A percentile compares a stretch with the other conserved stretches of the same genome.
phyloP scores from a whole-genome alignment of 2,113 vertebrate genomes.

The Strigops habroptila region DNA sequence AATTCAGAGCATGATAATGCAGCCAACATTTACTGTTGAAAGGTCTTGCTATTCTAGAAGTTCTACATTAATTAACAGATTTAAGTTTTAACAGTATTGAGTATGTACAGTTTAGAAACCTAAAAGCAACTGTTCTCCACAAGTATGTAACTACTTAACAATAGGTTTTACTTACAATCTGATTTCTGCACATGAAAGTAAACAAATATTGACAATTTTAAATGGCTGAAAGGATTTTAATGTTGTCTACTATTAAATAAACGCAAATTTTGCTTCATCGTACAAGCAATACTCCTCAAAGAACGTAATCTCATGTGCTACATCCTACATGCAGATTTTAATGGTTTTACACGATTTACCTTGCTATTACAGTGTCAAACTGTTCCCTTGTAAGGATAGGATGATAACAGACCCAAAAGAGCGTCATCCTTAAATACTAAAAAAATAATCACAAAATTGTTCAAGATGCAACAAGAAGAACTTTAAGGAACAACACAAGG shows the following conservation, averaged over 20 bases:
- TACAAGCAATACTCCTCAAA: not conserved
- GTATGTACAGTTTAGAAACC: not conserved
- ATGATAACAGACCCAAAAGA: not conserved
- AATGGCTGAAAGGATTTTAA: not conserved
- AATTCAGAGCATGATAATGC: not conserved
- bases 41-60: not conserved
- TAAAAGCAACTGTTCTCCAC: not conserved
- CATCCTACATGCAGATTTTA: not conserved
- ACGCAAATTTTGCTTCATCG: not conserved
- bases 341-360: not conserved
- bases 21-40: not conserved
- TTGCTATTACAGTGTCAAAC: not conserved
- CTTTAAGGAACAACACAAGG: not conserved
- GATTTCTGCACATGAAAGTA: not conserved
- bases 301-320: not conserved
- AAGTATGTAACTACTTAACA: not conserved
- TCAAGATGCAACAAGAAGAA: not conserved
- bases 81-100: not conserved
- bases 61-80: not conserved
- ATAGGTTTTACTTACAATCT: not conserved
- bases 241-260: not conserved
- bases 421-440: not conserved
- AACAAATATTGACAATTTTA: not conserved
- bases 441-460: not conserved
- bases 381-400: rapidly evolving